These are phyloP conservation scores for Pseudococcus longispinus DNA, from an alignment of 2,888 invertebrate species.

Conservation along the genomic window DNA sequence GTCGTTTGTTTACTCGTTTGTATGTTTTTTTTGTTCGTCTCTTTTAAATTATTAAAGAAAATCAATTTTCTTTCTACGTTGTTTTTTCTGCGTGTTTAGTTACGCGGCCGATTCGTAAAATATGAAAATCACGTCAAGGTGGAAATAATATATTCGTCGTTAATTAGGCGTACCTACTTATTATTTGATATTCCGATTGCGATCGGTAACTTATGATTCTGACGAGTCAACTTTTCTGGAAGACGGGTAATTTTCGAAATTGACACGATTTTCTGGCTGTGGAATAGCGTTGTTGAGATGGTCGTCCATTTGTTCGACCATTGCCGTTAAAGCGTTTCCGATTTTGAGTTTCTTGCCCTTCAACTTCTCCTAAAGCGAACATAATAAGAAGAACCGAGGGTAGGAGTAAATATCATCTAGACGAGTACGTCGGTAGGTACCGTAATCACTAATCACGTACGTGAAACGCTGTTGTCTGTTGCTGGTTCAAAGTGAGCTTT, in stretches of 20 bases:
- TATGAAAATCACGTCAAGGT: neutral
- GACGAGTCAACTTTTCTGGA: too few relatives aligned
- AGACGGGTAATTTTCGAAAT: neutral
- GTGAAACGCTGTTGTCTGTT: neutral
- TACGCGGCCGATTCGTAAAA: neutral
- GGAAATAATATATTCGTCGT: neutral
- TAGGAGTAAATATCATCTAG: neutral
- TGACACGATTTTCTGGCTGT: neutral
- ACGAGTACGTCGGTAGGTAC: neutral
- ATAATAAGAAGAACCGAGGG: neutral
- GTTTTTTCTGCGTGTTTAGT: neutral
- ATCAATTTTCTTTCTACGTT: neutral
- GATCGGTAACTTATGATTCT: too few relatives aligned
- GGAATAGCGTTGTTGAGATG: neutral
- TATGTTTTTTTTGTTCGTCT: neutral
- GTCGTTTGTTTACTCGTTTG: conserved; percentile 10
- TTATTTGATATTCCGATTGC: too few relatives aligned
- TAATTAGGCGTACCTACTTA: too few relatives aligned
- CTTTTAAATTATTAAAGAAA: neutral
- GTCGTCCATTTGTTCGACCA: neutral
- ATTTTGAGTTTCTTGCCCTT: neutral
- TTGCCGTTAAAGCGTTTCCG: neutral
- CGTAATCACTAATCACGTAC: neutral
- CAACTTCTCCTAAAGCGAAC: neutral
- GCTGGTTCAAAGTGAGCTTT: neutral